Percentiles rank a stretch among this genome's conserved stretches.
phyloP scores from a whole-genome alignment of 2,797 vertebrate genomes.

The Vespertilio murinus region DNA sequence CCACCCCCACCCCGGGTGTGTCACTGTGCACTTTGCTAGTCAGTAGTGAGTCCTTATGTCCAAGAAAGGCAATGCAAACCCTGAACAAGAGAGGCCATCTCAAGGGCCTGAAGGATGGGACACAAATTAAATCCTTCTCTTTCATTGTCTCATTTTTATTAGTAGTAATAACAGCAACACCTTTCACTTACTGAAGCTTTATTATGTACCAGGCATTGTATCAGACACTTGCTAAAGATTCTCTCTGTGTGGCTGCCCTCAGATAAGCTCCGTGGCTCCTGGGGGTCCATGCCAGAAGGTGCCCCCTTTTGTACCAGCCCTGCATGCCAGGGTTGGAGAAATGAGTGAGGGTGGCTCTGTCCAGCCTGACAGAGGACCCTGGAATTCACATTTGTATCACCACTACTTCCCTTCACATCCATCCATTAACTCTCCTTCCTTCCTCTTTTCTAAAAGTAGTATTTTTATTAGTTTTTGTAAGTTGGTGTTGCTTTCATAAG shows the following conservation, averaged over 20 bases:
- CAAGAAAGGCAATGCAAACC: background rate
- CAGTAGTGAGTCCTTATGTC: background rate
- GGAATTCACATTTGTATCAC: background rate
- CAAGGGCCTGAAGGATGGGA: background rate
- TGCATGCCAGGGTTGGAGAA: no score
- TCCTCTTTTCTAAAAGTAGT: background rate
- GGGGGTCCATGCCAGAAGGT: background rate
- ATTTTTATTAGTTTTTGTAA: background rate
- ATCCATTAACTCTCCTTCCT: background rate
- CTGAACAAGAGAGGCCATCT: background rate
- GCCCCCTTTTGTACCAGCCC: background rate
- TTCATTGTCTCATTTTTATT: background rate
- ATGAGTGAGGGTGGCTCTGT: background rate
- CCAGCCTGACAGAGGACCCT: background rate
- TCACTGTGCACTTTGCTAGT: background rate
- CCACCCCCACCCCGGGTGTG: rapidly evolving
- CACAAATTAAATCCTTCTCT: background rate
- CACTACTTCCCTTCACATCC: background rate
- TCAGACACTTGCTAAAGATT: background rate
- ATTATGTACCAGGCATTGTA: background rate
- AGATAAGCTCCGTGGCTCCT: background rate
- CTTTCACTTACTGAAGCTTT: background rate
- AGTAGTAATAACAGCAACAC: background rate
- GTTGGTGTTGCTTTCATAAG: background rate
- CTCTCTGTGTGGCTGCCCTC: background rate